Evolutionary conservation across 2,113 vertebrate species (phyloP).

Genomic region (Corythoichthys haematopterus): DNA sequence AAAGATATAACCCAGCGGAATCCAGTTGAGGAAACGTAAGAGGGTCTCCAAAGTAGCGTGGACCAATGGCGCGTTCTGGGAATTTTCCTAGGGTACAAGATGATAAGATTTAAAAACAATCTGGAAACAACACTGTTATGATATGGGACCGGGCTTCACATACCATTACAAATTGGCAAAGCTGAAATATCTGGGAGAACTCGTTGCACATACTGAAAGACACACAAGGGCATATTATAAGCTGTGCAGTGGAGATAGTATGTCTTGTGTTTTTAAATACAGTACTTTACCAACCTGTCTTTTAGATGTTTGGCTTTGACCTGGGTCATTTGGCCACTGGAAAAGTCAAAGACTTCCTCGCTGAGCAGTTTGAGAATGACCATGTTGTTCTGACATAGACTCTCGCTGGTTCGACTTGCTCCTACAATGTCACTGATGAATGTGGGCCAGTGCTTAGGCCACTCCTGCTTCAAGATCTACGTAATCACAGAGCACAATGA

Average conservation of each 20-base stretch:
- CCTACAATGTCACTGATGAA: conserved; percentile 99
- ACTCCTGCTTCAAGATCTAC: conserved; percentile 97
- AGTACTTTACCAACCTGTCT: conserved; percentile 82
- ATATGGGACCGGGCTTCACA: conserved; percentile 25
- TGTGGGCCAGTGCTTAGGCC: conserved; percentile 98
- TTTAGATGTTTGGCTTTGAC: conserved; percentile 98
- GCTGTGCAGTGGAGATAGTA: background rate
- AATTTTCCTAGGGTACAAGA: conserved; percentile 84
- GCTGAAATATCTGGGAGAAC: conserved; percentile 98
- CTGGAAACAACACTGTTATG: background rate
- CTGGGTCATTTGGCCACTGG: conserved; percentile 97
- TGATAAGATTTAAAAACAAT: background rate
- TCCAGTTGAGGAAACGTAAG: conserved; percentile 97
- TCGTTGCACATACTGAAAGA: conserved; percentile 95
- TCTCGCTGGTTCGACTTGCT: conserved; percentile 94
- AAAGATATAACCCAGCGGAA: conserved; percentile 98
- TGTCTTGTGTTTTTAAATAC: background rate
- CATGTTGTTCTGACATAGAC: conserved; percentile 99
- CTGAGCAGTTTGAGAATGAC: conserved; percentile 94
- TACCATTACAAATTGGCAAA: conserved; percentile 99
- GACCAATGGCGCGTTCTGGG: conserved; percentile 96
- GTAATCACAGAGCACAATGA: background rate
- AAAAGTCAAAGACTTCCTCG: conserved; percentile 98
- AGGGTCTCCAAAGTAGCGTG: conserved; percentile 96
- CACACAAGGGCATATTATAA: conserved; percentile 7